phyloP scores from a whole-genome alignment of 2,113 vertebrate genomes.

The Capreolus pygargus region DNA sequence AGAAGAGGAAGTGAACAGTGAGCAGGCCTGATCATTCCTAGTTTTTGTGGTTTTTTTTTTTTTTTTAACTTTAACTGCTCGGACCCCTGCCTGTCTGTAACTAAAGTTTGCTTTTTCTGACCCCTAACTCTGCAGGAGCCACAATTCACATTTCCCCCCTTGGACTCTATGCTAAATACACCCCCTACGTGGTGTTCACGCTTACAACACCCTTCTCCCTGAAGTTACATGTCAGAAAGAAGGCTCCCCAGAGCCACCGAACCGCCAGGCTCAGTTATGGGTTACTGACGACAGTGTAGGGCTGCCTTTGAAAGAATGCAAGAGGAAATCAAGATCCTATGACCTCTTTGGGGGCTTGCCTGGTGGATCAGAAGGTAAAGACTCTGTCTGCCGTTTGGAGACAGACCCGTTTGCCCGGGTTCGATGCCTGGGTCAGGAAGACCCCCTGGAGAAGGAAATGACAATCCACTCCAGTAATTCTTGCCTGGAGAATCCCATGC shows the following conservation, averaged over 20 bases:
- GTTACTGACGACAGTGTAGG: neutral
- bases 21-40: neutral
- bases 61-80: neutral
- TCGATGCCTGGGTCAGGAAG: neutral
- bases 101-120: neutral
- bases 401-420: no score
- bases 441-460: neutral
- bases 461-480: neutral
- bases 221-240: neutral
- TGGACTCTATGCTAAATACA: neutral
- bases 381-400: neutral
- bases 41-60: neutral
- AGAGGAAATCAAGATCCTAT: neutral
- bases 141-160: neutral
- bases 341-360: neutral
- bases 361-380: neutral
- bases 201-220: neutral
- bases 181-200: neutral
- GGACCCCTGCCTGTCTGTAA: neutral
- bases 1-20: neutral
- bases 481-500: neutral
- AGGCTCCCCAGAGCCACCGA: neutral
- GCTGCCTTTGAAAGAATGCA: accelerated
- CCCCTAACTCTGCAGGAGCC: neutral
- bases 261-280: neutral